Conservation (phyloP, 2,888 invertebrate genomes). For the Ornithoptera priamus region DNA sequence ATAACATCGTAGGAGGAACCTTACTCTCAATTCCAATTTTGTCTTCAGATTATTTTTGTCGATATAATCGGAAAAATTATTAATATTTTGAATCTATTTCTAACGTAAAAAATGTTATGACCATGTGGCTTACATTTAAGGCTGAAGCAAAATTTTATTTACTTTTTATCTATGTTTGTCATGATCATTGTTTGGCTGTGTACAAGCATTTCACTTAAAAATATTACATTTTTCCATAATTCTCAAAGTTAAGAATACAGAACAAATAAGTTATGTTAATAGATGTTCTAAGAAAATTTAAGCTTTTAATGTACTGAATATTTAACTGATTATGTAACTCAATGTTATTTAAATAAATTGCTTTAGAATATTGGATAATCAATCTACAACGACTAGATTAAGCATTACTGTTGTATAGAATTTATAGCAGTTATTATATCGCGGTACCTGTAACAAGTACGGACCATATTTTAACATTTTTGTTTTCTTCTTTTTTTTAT, state of each 20-base stretch:
- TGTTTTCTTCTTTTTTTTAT: conserved; percentile 7
- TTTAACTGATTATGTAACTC: background rate
- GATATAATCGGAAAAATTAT: too few relatives aligned
- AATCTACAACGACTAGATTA: conserved; percentile 27
- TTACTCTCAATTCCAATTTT: too few relatives aligned
- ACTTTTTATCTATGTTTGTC: background rate
- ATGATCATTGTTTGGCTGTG: background rate
- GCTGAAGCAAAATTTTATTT: background rate
- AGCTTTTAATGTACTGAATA: background rate
- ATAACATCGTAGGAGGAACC: too few relatives aligned
- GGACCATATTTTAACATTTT: conserved; percentile 5
- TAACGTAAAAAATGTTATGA: too few relatives aligned
- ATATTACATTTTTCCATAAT: background rate
- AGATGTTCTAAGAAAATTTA: background rate
- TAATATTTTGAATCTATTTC: too few relatives aligned
- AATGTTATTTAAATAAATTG: background rate
- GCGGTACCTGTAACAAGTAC: background rate
- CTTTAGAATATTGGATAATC: conserved; percentile 9
- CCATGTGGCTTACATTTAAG: too few relatives aligned
- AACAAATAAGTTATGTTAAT: background rate
- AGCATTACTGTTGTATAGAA: conserved; percentile 20
- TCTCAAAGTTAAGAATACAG: background rate
- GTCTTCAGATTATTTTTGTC: too few relatives aligned
- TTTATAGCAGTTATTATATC: conserved; percentile 4
- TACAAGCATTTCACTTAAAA: background rate